Evolutionary conservation across 1,140 invertebrate genomes (phyloP), one percentile per base, ranked within the genome.

Genomic region (Cecropterus lyciades): DNA sequence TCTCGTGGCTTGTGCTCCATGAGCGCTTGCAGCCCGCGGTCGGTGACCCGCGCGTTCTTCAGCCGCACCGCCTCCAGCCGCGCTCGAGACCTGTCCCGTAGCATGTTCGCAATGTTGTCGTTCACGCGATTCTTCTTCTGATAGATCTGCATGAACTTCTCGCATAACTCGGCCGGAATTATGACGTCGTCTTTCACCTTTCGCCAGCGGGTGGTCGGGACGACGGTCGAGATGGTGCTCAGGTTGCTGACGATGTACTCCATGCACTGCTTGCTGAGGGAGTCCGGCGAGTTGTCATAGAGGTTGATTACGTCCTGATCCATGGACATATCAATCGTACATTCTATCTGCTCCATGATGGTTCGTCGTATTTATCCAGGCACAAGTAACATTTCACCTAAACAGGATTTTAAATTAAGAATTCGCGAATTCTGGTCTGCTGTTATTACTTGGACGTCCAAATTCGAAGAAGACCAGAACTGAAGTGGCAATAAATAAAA

Each of bases 21-120:
- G 17, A 98, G 81, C 13, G 94, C 93, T 56, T 93, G 85, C 4
- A 98, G 87, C n/a, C 95, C 94, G 45, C 93, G 87, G 79, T 97
- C 95, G 9, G 94, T 95, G 11, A 98, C 93, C 8, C 93, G 92
- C n/a, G 95, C 95, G 74, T 96, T 94, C 49, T 94, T 89, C 64
- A 98, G 89, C 74, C 94, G 94, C 3, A 98, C 94, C 45, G 93
- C 90, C 73, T 95, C 95, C 3, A 98, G 89, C 60, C 95, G 94
- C 0, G 96, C 97, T 9, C 92, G 91, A 0, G 85, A 78, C 7
- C 92, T 91, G 83, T 97, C 95, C 70, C 93, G 89, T 79, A 98
- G 97, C 66, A 97, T 93, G 67, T 94, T 93, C 3, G 96, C 93
- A 72, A 97, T 95, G 57, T 89, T 93, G 70, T 96, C 94, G 75